Evolutionary conservation across 2,888 invertebrate species (phyloP), one percentile per base, ranked within the genome.

Genomic region (Oscheius sp.): DNA sequence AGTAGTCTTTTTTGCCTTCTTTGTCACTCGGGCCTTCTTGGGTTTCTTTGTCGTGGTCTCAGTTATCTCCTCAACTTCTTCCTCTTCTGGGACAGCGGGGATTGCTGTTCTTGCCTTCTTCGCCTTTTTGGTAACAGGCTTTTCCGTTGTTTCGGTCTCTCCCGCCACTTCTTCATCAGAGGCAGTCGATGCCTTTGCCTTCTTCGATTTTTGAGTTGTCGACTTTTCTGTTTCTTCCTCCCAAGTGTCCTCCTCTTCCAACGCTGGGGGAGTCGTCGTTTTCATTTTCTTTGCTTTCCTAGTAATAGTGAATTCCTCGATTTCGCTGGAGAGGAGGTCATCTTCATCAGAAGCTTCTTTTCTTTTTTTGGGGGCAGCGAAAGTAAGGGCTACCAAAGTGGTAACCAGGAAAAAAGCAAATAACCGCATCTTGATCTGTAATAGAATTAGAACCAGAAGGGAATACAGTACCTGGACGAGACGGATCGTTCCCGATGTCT

Each of bases 331-430:
- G 25, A 55, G 21, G 12, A 55, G 25, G 2, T 23, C 52, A 12
- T 35, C 5, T 29, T 66, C 66, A 46, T 49, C 52, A 12, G 18
- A 49, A 1, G 0, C 52, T 16, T 46, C 64, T 66, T 49, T 55
- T 13, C 13, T 55, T 2, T 55, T 21, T 13, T 66, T 66, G 2
- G 66, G 66, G 25, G 66, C 66, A 29, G 66, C 66, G 6, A 18
- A n/a, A 21, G 21, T n/a, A 16, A 52, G 18, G 55, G 55, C 16
- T 23, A 55, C 13, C 7, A 55, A 23, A 23, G 5, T 55, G 2
- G 23, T 7, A 18, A 55, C 21, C 55, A 25, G 55, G 23, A 13
- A 23, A 6, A 23, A 7, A 5, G 13, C 16, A 49, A 49, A 49
- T 49, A 49, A 18, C 16, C 49, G 16, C 21, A 49, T 49, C 2